Base-by-base conservation (phyloP, 2,113 vertebrate species). In the Hippocampus mohnikei region DNA sequence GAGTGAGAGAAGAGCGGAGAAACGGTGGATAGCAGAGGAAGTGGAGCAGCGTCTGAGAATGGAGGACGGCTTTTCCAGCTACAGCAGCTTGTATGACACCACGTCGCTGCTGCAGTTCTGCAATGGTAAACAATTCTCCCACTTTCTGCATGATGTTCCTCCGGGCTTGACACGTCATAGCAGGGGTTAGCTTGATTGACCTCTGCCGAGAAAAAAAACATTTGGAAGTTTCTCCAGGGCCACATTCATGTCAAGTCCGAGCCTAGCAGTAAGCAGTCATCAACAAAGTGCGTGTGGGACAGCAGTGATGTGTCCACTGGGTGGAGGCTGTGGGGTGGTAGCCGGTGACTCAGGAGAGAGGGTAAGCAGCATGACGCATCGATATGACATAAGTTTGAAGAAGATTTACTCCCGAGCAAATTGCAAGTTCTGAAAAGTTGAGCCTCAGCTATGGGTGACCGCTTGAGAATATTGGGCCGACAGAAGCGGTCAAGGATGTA, bases 21-120 rank as follows among this genome's bases (percentile, higher is more conserved):
- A 76, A 80, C 61, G 66, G 73, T 72, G 83, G 52, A 80, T 66
- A 80, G 50, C 74, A 66, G 75, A 69, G 69, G n/a, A 65, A 65
- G 63, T 65, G 62, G 73, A 81, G 62, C 56, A 74, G 68, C 64
- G 53, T 82, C 76, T 68, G 84, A 94, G 95, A 89, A 98, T 98
- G 96, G 96, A 97, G 93, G 95, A 97, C 95, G 95, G 95, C 11
- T 96, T 95, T 85, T 95, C 95, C 90, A 93, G 91, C 90, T 93
- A 93, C 90, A 94, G 95, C 94, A 96, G 94, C 90, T 94, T 98
- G 78, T 97, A 98, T 90, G 96, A 98, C 94, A 98, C 96, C 85
- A 95, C 96, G 68, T 97, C 96, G 74, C 92, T 97, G 91, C 94
- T 98, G 69, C 95, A 96, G 92, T 98, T 97, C 92, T 97, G 96